Evolutionary conservation across 2,113 vertebrate species (phyloP).

Genomic region (Dascyllus trimaculatus): DNA sequence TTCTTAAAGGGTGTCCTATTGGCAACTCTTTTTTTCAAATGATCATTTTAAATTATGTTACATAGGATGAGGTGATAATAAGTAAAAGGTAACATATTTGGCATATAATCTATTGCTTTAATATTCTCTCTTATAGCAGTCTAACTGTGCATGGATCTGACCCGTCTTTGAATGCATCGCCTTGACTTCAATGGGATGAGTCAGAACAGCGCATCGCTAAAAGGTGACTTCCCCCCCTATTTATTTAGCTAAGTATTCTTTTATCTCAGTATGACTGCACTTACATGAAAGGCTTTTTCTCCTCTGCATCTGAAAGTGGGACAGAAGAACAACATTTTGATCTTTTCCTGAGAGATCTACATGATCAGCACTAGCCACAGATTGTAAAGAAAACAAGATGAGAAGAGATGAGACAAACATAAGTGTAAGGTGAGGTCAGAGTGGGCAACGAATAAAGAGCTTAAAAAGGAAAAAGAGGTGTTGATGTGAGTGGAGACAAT

Average conservation of each 20-base stretch:
- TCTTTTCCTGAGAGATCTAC: not conserved
- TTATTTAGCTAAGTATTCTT: conserved; percentile 3
- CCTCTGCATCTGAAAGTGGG: not conserved
- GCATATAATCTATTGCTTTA: no score
- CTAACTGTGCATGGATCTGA: no score
- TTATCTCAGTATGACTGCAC: conserved; percentile 16
- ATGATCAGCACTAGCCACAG: conserved; percentile 13
- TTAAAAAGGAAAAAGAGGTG: conserved; percentile 22
- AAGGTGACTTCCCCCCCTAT: not conserved
- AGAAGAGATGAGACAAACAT: conserved; percentile 27
- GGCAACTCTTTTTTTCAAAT: no score
- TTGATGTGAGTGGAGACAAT: conserved; percentile 14
- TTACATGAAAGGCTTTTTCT: conserved; percentile 1
- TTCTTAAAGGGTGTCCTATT: no score
- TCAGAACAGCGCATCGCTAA: conserved; percentile 14
- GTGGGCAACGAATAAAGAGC: not conserved
- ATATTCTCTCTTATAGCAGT: no score
- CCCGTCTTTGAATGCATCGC: not conserved
- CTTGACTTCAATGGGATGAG: not conserved
- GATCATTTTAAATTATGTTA: no score
- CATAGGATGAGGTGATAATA: no score
- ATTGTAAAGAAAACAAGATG: conserved; percentile 18
- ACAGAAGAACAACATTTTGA: conserved; percentile 15
- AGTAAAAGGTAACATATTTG: no score
- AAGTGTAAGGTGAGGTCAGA: conserved; percentile 21